Conservation (phyloP, 2,888 invertebrate species). For the Hydraecia micacea region DNA sequence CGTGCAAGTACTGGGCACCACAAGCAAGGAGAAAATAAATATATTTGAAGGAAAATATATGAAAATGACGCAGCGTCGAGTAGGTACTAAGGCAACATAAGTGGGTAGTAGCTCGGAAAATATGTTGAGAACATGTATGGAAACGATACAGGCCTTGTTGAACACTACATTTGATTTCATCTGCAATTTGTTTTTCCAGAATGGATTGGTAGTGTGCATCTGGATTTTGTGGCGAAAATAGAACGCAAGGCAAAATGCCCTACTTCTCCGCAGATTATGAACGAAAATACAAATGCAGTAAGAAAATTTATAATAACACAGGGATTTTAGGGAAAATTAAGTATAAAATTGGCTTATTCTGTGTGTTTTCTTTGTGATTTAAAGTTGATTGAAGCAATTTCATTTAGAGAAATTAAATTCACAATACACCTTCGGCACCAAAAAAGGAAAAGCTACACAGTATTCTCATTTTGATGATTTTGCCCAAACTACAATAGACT, state of each 20-base stretch:
- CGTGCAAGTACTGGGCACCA: constrained; percentile 30
- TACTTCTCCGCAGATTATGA: constrained; percentile 21
- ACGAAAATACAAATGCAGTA: constrained; percentile 9
- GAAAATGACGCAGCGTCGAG: constrained; percentile 9
- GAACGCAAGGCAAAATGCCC: constrained; percentile 30
- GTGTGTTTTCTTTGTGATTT: not conserved
- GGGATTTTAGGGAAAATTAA: not conserved
- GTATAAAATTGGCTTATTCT: not conserved
- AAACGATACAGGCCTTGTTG: constrained; percentile 20
- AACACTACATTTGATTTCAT: constrained; percentile 17
- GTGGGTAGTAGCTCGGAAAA: constrained; percentile 5
- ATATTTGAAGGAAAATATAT: constrained; percentile 10
- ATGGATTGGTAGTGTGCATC: constrained; percentile 16
- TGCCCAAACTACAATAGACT: constrained; percentile 1
- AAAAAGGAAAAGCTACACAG: not conserved
- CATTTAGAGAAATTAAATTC: no score
- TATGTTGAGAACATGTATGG: constrained; percentile 13
- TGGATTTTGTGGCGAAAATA: constrained; percentile 33
- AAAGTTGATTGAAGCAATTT: not conserved
- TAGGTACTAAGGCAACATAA: constrained; percentile 17
- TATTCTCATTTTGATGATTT: constrained; percentile 16
- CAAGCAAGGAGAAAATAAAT: not conserved
- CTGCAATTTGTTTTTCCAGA: constrained; percentile 20
- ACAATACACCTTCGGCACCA: not conserved
- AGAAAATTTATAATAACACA: not conserved